Evolutionary conservation across 2,797 vertebrate species (phyloP).

Genomic region (Gymnopithys bicolor): DNA sequence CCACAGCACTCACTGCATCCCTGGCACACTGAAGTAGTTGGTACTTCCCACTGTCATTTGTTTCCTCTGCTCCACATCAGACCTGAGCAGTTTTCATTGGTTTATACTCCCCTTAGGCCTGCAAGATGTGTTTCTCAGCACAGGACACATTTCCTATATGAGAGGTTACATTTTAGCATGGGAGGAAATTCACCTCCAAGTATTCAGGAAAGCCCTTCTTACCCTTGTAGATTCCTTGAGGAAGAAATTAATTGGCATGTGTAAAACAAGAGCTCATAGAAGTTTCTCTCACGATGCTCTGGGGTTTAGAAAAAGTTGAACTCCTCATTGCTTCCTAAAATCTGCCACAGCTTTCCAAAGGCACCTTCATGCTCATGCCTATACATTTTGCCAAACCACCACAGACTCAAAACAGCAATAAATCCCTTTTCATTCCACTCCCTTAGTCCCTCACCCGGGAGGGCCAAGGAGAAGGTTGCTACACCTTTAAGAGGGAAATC

Average conservation of each 20-base stretch:
- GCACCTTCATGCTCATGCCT: neutral
- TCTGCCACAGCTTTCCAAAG: neutral
- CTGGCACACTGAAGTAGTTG: neutral
- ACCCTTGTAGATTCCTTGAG: neutral
- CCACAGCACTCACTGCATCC: neutral
- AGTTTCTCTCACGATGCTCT: neutral
- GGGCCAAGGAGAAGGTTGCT: neutral
- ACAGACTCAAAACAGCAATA: neutral
- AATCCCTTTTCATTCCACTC: neutral
- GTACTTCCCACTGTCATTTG: neutral
- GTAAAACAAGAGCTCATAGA: neutral
- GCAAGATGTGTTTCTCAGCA: neutral
- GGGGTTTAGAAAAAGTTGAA: neutral
- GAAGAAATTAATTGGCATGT: neutral
- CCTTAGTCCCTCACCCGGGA: neutral
- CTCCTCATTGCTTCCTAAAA: neutral
- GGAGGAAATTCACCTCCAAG: neutral
- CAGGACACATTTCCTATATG: accelerated
- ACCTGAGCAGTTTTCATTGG: neutral
- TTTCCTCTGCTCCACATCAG: neutral
- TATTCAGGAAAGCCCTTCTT: neutral
- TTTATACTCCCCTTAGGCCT: neutral
- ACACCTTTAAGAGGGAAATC: constrained; percentile 41
- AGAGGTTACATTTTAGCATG: neutral
- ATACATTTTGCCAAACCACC: neutral